These are phyloP conservation scores for Suncus etruscus DNA, from an alignment of 2,113 vertebrate genomes.

Conservation along the genomic window DNA sequence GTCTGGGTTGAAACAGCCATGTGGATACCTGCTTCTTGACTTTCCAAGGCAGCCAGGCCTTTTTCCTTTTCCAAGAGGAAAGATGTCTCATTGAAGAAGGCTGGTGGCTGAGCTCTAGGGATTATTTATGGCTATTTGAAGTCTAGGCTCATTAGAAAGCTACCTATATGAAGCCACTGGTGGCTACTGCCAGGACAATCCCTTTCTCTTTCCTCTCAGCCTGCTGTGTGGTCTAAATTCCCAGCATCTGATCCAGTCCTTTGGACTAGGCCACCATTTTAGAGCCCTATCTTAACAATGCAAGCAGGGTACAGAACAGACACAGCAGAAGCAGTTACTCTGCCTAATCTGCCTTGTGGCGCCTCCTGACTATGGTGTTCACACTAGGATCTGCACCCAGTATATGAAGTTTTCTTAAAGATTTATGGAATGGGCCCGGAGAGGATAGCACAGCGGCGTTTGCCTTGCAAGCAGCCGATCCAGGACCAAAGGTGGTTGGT, in stretches of 20 bases:
- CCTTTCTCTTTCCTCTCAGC: background rate
- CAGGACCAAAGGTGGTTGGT: no score
- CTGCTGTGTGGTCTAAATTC: constrained; percentile 19
- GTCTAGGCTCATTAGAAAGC: no score
- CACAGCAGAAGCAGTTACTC: background rate
- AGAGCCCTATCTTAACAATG: constrained; percentile 26
- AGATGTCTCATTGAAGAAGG: background rate
- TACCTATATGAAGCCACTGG: no score
- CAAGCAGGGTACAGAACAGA: background rate
- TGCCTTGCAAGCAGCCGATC: no score
- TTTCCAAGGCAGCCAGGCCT: constrained; percentile 14
- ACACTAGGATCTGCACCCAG: no score
- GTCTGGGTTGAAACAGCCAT: background rate
- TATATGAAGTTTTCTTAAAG: no score
- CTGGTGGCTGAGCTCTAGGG: background rate
- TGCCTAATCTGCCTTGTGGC: background rate
- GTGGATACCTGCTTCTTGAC: background rate
- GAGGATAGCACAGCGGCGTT: no score
- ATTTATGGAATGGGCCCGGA: no score
- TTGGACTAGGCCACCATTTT: background rate
- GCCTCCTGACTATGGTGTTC: no score
- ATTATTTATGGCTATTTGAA: background rate
- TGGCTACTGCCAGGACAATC: no score
- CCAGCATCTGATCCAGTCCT: constrained; percentile 13
- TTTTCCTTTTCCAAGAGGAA: background rate